Conservation (phyloP, 2,113 vertebrate genomes). For the Falcunculus frontatus region DNA sequence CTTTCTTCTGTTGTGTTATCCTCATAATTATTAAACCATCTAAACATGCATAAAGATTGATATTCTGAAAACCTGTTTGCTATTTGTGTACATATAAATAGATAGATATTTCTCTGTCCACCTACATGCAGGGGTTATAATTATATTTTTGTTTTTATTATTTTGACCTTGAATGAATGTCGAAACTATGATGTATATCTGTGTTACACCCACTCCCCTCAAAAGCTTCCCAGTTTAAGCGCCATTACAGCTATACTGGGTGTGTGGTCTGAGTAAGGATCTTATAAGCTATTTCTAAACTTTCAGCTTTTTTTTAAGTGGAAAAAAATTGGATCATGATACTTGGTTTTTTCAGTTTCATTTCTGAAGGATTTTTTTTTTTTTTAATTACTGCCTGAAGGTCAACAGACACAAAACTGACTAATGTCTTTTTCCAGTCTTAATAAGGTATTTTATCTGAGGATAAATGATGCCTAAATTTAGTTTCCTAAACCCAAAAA, state of each 20-base stretch:
- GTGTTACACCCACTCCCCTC: neutral
- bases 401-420: neutral
- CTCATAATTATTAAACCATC: neutral
- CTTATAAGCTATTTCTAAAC: neutral
- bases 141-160: neutral
- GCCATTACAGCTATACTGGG: neutral
- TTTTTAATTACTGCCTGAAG: neutral
- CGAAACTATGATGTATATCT: neutral
- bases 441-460: neutral
- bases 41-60: neutral
- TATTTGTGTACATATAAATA: neutral
- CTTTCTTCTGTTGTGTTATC: neutral
- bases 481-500: neutral
- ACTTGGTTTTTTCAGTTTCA: neutral
- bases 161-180: neutral
- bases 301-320: neutral
- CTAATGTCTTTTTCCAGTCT: neutral
- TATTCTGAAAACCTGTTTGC: neutral
- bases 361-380: neutral
- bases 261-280: neutral
- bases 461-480: neutral
- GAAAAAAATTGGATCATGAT: neutral
- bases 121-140: neutral
- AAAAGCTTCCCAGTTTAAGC: neutral
- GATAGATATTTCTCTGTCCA: neutral